These are phyloP conservation scores for Standfussiana lucernea DNA, from an alignment of 2,888 invertebrate species.

Conservation along the genomic window DNA sequence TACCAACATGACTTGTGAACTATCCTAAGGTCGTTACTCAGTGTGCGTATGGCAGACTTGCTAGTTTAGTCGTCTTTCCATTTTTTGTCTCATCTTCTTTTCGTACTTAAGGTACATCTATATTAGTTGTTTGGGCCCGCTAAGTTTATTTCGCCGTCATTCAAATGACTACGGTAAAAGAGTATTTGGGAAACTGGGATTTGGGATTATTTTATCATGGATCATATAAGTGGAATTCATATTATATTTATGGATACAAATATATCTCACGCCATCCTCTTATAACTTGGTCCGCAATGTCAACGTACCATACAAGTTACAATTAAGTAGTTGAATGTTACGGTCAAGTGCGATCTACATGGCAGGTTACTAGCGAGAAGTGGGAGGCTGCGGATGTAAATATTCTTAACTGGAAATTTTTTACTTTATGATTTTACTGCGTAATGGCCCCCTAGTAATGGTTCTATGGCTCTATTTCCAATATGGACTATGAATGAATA, in stretches of 20 bases:
- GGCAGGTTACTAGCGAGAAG: conserved; percentile 33
- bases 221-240: no score
- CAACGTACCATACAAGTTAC: conserved; percentile 72
- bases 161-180: no score
- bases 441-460: background rate
- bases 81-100: no score
- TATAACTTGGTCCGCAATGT: conserved; percentile 67
- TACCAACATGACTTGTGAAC: no score
- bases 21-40: no score
- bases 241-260: background rate
- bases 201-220: no score
- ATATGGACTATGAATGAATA: background rate
- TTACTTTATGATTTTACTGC: conserved; percentile 11
- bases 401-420: conserved; percentile 7
- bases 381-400: conserved; percentile 44
- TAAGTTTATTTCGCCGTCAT: no score
- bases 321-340: conserved; percentile 81
- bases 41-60: no score
- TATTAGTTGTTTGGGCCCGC: no score
- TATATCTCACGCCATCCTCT: conserved; percentile 45
- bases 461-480: background rate
- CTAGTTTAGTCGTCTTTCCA: no score
- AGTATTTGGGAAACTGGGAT: no score
- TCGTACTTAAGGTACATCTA: no score
- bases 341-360: conserved; percentile 76